Evolutionary conservation across 2,797 vertebrate species (phyloP), one percentile per base, ranked within the genome.

Genomic region (Gobionotothen gibberifrons): DNA sequence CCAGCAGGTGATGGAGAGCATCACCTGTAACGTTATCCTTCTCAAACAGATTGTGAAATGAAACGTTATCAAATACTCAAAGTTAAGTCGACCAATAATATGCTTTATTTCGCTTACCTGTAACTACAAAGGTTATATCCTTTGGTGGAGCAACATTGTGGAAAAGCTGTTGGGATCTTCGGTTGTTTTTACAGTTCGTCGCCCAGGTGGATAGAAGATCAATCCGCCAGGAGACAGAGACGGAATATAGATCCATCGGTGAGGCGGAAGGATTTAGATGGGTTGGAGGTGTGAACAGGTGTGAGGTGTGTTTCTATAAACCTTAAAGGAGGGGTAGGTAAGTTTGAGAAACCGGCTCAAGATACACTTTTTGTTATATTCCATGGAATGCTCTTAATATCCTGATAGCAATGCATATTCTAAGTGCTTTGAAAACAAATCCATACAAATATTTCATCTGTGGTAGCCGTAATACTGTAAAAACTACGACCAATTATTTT

Each of bases 1-100:
- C 92, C 86, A 40, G 81, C 92, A 93, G 93, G 92, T 93, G 93
- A 93, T 88, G 92, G 70, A 84, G 82, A 84, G 87, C 86, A 89
- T 90, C 92, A 92, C 91, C 92, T 93, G 89, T 19, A 39, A 2
- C 39, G 8, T 21, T 26, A 42, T 71, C 64, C 43, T 64, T 29
- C 60, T 53, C 56, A 11, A 47, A 36, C 46, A 51, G 2, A 15
- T 5, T 39, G 13, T 13, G 0, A 39, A 22, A 55, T 8, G 0
- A 68, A 54, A 56, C 19, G 2, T 17, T 1, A 1, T 2, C 3
- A 57, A 52, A 54, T 4, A 14, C 0, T n/a, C 0, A 12, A 10
- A 16, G 7, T 7, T 6, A 13, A 44, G 1, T 17, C 26, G 4
- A 21, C 29, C 9, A 15, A 52, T 32, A 9, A 36, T 36, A 36